Conservation (phyloP, 2,888 invertebrate genomes). For the Epinotia nisella region DNA sequence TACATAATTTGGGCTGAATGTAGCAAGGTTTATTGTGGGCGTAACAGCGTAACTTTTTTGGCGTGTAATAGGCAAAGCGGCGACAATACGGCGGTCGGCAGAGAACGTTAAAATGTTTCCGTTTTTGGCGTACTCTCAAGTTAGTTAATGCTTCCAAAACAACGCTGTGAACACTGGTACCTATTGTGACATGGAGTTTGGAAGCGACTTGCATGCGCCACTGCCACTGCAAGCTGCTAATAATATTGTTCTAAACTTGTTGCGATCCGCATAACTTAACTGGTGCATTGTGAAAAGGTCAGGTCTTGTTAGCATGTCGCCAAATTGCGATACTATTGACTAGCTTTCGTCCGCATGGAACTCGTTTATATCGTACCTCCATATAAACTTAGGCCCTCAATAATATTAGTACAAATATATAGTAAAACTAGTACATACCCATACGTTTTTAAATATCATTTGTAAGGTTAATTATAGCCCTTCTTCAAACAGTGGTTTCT, state of each 20-base stretch:
- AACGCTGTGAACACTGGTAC: slow-evolving; percentile 67
- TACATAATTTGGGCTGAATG: slow-evolving; percentile 41
- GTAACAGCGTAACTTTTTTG: slow-evolving; percentile 65
- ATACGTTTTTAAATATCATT: too few relatives aligned
- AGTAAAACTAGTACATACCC: too few relatives aligned
- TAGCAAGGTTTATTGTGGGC: slow-evolving; percentile 47
- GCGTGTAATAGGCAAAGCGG: slow-evolving; percentile 67
- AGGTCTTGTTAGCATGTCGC: slow-evolving; percentile 12
- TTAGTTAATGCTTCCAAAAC: slow-evolving; percentile 82
- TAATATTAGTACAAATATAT: too few relatives aligned
- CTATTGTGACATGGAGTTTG: slow-evolving; percentile 57
- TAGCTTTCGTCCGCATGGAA: too few relatives aligned
- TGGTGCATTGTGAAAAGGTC: slow-evolving; percentile 28
- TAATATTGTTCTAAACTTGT: slow-evolving; percentile 51
- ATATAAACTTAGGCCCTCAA: too few relatives aligned
- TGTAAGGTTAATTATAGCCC: too few relatives aligned
- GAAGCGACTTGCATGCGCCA: slow-evolving; percentile 57
- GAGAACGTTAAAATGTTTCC: slow-evolving; percentile 76
- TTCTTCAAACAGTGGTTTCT: too few relatives aligned
- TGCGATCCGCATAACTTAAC: slow-evolving; percentile 40
- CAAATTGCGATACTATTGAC: not conserved
- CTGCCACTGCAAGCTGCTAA: slow-evolving; percentile 54
- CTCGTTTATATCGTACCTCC: too few relatives aligned
- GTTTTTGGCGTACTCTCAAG: slow-evolving; percentile 82
- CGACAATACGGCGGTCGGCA: slow-evolving; percentile 68